Conservation (phyloP, 1,140 invertebrate species). For the Hyposmocoma kahamanoa region DNA sequence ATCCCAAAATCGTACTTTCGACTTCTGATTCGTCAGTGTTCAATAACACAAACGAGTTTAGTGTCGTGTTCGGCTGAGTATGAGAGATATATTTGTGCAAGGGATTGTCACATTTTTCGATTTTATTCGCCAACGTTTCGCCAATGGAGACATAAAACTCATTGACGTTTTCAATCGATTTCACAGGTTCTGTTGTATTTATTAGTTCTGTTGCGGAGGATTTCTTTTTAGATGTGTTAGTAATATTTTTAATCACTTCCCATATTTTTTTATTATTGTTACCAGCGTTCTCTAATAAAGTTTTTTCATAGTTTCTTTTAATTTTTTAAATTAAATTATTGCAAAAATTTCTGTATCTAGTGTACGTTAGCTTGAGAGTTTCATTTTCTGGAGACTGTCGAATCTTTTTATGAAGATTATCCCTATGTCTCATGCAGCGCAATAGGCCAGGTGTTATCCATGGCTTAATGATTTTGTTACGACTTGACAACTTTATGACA, state of each 20-base stretch:
- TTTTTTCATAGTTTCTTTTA: constrained; percentile 4
- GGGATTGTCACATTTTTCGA: not conserved
- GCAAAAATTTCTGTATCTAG: constrained; percentile 13
- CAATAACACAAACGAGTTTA: not conserved
- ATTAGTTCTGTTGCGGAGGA: not conserved
- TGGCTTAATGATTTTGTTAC: not conserved
- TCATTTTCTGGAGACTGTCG: constrained; percentile 6
- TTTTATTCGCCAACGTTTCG: not conserved
- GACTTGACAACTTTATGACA: not conserved
- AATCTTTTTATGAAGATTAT: constrained; percentile 8
- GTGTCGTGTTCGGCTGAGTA: not conserved
- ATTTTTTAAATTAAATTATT: constrained; percentile 9
- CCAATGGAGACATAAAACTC: constrained; percentile 6
- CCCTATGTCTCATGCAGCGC: constrained; percentile 10
- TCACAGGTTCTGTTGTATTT: not conserved
- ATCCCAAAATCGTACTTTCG: not conserved
- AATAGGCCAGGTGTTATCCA: constrained; percentile 15
- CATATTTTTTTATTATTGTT: constrained; percentile 9
- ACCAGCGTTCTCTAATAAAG: not conserved
- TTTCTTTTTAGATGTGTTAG: not conserved
- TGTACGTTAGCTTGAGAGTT: not conserved
- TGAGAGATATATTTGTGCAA: not conserved
- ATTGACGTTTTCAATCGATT: constrained; percentile 7
- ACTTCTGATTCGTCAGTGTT: not conserved
- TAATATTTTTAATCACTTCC: constrained; percentile 7